Percentiles rank a stretch among this genome's conserved stretches.
These are phyloP conservation scores for Mergus octosetaceus DNA, from an alignment of 2,797 vertebrate genomes.

Conservation along the genomic window DNA sequence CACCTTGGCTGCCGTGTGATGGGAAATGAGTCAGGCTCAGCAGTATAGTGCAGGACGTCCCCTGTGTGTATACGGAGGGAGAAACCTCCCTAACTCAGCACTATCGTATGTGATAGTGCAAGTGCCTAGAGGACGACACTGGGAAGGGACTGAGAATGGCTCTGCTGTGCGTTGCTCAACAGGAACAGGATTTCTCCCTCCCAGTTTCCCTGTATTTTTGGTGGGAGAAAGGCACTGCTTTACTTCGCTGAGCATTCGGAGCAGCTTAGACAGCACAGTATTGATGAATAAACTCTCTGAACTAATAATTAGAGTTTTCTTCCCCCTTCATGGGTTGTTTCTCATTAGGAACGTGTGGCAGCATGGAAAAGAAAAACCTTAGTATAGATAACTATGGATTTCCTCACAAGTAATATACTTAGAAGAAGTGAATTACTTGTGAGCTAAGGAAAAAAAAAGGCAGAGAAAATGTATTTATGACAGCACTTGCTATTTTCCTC, in stretches of 20 bases:
- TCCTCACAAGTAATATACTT: neutral
- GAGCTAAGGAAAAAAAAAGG: neutral
- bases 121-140: neutral
- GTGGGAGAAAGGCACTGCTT: neutral
- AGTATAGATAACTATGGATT: neutral
- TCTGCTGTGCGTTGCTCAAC: neutral
- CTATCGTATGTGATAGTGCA: neutral
- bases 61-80: neutral
- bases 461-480: neutral
- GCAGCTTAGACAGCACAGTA: neutral
- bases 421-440: neutral
- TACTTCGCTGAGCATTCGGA: neutral
- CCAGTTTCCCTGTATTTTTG: neutral
- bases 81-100: too few relatives aligned
- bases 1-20: accelerated
- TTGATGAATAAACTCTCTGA: neutral
- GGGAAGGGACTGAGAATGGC: neutral
- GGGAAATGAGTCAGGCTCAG: neutral
- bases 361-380: neutral
- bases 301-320: neutral
- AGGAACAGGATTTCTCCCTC: neutral
- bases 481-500: neutral
- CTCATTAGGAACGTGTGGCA: neutral
- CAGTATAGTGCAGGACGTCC: neutral
- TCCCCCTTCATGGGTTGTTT: neutral